Evolutionary conservation across 2,113 vertebrate genomes (phyloP).

Genomic region (Melierax canorus): DNA sequence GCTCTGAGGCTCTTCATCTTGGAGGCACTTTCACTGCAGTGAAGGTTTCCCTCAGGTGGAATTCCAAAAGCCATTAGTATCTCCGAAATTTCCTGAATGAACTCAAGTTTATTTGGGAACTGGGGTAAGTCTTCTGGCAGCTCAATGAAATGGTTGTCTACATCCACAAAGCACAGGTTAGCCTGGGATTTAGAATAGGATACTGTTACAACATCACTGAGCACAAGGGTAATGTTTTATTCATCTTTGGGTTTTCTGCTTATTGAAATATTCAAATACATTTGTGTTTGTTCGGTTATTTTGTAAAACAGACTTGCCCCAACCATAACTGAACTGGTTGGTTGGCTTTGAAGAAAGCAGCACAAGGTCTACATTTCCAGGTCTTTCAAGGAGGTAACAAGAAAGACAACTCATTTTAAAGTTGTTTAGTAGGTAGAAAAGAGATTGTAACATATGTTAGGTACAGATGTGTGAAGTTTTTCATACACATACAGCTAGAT

Average conservation of each 20-base stretch:
- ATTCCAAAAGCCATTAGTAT: constrained; percentile 90
- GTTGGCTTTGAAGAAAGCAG: not conserved
- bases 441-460: not conserved
- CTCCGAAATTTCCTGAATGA: constrained; percentile 97
- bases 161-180: constrained; percentile 97
- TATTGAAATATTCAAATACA: not conserved
- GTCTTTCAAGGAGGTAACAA: not conserved
- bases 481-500: not conserved
- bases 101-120: constrained; percentile 97
- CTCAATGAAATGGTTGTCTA: constrained; percentile 98
- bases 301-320: not conserved
- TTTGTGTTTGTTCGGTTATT: not conserved
- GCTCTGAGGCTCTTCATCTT: constrained; percentile 83
- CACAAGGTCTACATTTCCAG: not conserved
- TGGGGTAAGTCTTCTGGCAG: constrained; percentile 96
- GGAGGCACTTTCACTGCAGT: constrained; percentile 84
- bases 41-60: constrained; percentile 89
- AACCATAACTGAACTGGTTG: not conserved
- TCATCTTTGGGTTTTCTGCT: not conserved
- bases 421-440: not conserved
- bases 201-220: not conserved
- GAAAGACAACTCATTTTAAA: not conserved
- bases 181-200: constrained; percentile 76
- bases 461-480: not conserved
- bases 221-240: not conserved